phyloP scores from a whole-genome alignment of 2,797 vertebrate species.

The Podargus strigoides region DNA sequence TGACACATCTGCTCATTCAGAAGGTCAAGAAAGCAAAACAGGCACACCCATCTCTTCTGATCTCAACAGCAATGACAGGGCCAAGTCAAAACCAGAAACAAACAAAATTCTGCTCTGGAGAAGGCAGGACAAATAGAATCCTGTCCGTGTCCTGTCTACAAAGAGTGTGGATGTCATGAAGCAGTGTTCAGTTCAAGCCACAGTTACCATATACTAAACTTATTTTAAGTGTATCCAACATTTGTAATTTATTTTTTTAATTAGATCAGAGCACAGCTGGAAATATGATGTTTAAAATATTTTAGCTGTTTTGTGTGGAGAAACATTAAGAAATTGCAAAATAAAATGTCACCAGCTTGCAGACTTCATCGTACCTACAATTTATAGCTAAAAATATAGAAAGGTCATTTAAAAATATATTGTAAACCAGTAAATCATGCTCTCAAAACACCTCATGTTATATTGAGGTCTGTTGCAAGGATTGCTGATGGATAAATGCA shows the following conservation, averaged over 20 bases:
- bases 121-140: neutral
- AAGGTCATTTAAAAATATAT: neutral
- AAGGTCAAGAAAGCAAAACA: neutral
- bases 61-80: neutral
- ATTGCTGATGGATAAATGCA: neutral
- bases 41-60: neutral
- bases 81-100: neutral
- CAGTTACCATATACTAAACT: neutral
- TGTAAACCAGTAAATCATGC: neutral
- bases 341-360: slow-evolving; percentile 6
- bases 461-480: neutral
- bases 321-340: slow-evolving; percentile 15
- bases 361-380: neutral
- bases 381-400: neutral
- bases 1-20: neutral
- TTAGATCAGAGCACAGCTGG: neutral
- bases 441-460: neutral
- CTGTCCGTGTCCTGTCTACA: neutral
- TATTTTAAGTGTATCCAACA: neutral
- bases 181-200: neutral
- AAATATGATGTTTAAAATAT: slow-evolving; percentile 4
- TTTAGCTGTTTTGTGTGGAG: neutral
- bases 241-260: neutral
- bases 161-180: neutral
- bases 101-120: neutral